These are phyloP conservation scores for Gortyna flavago DNA, from an alignment of 2,888 invertebrate genomes.

Conservation along the genomic window DNA sequence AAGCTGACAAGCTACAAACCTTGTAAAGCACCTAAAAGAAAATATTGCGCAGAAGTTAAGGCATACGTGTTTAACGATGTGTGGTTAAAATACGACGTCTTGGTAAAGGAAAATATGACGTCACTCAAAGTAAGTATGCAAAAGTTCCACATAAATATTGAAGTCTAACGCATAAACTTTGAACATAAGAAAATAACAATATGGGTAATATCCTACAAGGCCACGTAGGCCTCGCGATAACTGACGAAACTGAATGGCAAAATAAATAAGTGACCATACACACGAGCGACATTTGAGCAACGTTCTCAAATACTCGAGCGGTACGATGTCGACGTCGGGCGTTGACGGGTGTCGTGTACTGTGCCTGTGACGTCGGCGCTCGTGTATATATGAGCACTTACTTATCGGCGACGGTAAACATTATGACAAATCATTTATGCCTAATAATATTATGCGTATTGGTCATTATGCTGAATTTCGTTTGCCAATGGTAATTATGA, in stretches of 20 bases:
- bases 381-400: too few species aligned
- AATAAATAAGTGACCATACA: not conserved
- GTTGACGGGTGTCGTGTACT: not conserved
- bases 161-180: not conserved
- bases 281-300: not conserved
- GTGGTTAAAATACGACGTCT: conserved; percentile 36
- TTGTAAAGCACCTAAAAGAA: conserved; percentile 38
- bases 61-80: conserved; percentile 5
- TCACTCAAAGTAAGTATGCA: conserved; percentile 30
- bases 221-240: not conserved
- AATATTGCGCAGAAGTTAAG: conserved; percentile 21
- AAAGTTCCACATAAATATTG: not conserved
- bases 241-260: not conserved
- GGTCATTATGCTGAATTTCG: too few species aligned
- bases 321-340: not conserved
- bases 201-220: not conserved
- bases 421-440: too few species aligned
- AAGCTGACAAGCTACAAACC: conserved; percentile 10
- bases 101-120: conserved; percentile 35
- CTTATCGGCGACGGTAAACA: too few species aligned
- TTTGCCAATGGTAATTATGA: too few species aligned
- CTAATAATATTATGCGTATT: too few species aligned
- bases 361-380: too few species aligned
- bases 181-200: not conserved
- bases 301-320: not conserved